Evolutionary conservation across 2,113 vertebrate species (phyloP).

Genomic region (Oreochromis tanganicae): DNA sequence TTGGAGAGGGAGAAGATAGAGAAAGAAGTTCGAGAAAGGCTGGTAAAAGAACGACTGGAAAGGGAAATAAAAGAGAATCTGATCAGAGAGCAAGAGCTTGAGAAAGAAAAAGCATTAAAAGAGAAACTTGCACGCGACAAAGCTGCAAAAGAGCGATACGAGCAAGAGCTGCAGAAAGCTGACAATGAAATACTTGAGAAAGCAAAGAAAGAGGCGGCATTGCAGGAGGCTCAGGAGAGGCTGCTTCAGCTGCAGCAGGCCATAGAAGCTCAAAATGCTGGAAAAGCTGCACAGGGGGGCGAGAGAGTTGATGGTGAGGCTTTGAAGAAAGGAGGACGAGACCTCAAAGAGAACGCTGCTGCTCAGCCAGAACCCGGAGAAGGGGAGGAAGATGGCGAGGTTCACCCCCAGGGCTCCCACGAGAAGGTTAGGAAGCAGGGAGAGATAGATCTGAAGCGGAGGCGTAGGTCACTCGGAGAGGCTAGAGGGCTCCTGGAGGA

Average conservation of each 20-base stretch:
- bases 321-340: conserved; percentile 73
- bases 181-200: conserved; percentile 25
- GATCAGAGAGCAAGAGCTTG: conserved; percentile 26
- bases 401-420: conserved; percentile 25
- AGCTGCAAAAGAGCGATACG: conserved; percentile 1
- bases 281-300: conserved; percentile 20
- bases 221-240: conserved; percentile 19
- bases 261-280: background rate
- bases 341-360: conserved; percentile 71
- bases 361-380: conserved; percentile 49
- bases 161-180: conserved; percentile 24
- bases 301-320: conserved; percentile 39
- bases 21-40: conserved; percentile 5
- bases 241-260: conserved; percentile 27
- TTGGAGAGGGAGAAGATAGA: background rate
- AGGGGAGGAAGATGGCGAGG: background rate
- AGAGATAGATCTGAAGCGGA: conserved; percentile 70
- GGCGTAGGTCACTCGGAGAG: conserved; percentile 51
- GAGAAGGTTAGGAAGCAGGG: conserved; percentile 58
- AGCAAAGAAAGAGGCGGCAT: conserved; percentile 15
- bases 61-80: conserved; percentile 20
- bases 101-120: background rate
- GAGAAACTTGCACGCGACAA: conserved; percentile 19
- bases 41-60: conserved; percentile 16
- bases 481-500: background rate